Percentiles rank a stretch among this genome's conserved stretches.
phyloP scores from a whole-genome alignment of 1,140 invertebrate genomes.

The Drusus annulatus region DNA sequence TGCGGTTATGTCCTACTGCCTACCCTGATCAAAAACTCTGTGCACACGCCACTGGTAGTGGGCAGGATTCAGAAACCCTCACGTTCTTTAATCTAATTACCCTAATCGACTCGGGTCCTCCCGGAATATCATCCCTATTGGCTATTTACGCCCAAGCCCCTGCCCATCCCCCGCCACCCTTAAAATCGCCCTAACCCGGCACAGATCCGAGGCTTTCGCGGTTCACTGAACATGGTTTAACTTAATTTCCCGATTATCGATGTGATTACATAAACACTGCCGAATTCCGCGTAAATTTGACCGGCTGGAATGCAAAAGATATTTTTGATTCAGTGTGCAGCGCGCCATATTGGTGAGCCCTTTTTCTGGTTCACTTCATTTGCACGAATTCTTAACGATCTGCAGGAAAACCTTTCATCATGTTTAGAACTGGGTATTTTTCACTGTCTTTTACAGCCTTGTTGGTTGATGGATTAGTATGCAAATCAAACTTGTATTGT shows the following conservation, averaged over 20 bases:
- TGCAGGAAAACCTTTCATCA: too few species aligned
- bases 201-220: neutral
- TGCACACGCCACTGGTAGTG: too few species aligned
- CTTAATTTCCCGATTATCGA: slow-evolving; percentile 37
- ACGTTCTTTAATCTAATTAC: slow-evolving; percentile 9
- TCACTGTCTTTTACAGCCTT: too few species aligned
- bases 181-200: neutral
- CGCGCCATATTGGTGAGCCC: neutral
- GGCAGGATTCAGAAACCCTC: neutral
- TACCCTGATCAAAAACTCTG: too few species aligned
- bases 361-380: neutral
- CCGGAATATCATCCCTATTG: too few species aligned
- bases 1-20: too few species aligned
- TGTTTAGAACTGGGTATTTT: too few species aligned
- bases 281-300: slow-evolving; percentile 30
- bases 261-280: slow-evolving; percentile 37
- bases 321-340: slow-evolving; percentile 3
- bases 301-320: slow-evolving; percentile 28
- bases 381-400: neutral
- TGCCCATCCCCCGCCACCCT: neutral
- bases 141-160: neutral
- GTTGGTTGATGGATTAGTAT: too few species aligned
- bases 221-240: slow-evolving; percentile 42
- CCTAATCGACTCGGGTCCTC: neutral
- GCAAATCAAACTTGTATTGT: too few species aligned